Evolutionary conservation across 2,797 vertebrate species (phyloP), one percentile per base, ranked within the genome.

Genomic region (Centropyge bicolor): DNA sequence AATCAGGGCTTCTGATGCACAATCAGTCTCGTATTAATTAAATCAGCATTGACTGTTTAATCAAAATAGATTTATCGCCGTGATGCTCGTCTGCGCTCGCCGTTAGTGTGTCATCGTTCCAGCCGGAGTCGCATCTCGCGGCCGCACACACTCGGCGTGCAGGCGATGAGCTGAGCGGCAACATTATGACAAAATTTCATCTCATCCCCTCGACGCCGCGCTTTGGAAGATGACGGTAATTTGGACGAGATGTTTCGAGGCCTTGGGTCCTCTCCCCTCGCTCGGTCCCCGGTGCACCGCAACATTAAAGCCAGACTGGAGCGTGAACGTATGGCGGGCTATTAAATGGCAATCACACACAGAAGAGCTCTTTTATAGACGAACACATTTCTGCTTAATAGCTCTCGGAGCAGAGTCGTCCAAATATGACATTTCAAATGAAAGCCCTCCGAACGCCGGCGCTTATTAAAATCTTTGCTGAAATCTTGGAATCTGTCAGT

Each of bases 281-380:
- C 78, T 60, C 20, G 13, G 78, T 84, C 84, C 84, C 84, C 4
- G 13, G 70, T 78, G 87, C 70, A 12, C 74, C 6, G 78, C 81
- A 48, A 74, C 89, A 89, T 92, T 90, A 88, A 65, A 80, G 84
- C 62, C 27, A 77, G 84, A 52, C 84, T 80, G 85, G 82, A 86
- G 88, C 84, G 67, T 86, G 79, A 91, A 90, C 84, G 88, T 89
- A 91, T 79, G 83, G 85, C 68, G 70, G 66, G 65, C 89, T 89
- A 90, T 93, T 94, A 94, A 93, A 90, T 65, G 80, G 84, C 89
- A 92, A 93, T 92, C 89, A 79, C 85, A 82, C 82, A 84, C 77
- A 80, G 86, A 89, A 84, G 86, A 83, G 81, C 84, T 84, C 74
- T 83, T 90, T 93, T 86, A 89, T 86, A 86, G 87, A 86, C 81